Evolutionary conservation across 1,140 invertebrate genomes (phyloP), one percentile per base, ranked within the genome.

Genomic region (Micrasema minimum): DNA sequence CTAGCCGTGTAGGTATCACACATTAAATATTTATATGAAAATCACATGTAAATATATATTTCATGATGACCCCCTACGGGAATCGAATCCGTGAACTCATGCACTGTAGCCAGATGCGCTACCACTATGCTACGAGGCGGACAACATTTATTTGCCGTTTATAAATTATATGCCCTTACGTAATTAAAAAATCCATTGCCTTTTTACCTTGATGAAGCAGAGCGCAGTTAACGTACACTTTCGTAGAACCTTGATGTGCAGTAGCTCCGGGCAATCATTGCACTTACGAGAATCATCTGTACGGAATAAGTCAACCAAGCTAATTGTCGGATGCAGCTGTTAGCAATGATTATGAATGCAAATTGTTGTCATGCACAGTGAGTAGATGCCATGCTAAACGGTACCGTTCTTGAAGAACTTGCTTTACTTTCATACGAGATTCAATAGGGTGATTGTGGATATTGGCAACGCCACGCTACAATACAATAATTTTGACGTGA

Each of bases 321-420:
- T 59, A 59, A 59, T 59, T 59, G 55, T 41, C 55, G 55, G 55
- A 59, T 59, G 55, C 55, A 59, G 55, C 55, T 59, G 55, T 59
- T 43, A 18, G 1, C 22, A n/a, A 59, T 59, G 37, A 59, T 59
- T 59, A 43, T 59, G 16, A 59, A 59, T 59, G 55, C 55, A 41
- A 59, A 59, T 59, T 59, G 14, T 18, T 22, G 55, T 43, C 38
- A 18, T 12, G 55, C 14, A 59, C 35, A 31, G n/a, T n/a, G n/a
- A 31, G 26, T 31, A 4, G 26, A 46, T 46, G 14, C 43, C 1
- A 46, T 46, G 43, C n/a, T n/a, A 46, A 46, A 5, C n/a, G 6
- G 26, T 55, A 31, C 14, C 23, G 51, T 26, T 20, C 2, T n/a
- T n/a, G n/a, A n/a, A n/a, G n/a, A n/a, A 55, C 43, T 16, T 20